A percentile compares a stretch with the other conserved stretches of the same genome.
Evolutionary conservation across 2,113 vertebrate species (phyloP).

Genomic region (Corvus moneduloides): DNA sequence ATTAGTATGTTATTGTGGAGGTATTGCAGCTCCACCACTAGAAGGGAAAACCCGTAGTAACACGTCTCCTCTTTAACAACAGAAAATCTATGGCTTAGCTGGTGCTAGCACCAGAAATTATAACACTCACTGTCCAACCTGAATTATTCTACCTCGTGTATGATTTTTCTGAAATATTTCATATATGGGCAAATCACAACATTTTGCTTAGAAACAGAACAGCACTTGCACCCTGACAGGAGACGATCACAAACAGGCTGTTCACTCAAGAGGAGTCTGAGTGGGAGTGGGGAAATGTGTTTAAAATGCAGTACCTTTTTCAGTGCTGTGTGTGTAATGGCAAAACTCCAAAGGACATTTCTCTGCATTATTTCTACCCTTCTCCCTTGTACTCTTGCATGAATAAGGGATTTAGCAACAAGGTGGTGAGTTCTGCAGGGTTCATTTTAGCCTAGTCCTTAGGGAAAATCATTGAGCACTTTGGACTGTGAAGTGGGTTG

Average conservation of each 20-base stretch:
- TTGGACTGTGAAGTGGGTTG: conserved; percentile 15
- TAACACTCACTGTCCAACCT: background rate
- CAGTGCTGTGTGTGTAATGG: background rate
- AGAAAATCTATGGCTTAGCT: background rate
- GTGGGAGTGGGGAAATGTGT: background rate
- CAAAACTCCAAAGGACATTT: background rate
- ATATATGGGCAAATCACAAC: background rate
- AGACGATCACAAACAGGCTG: background rate
- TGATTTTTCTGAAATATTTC: background rate
- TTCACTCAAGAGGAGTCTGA: background rate
- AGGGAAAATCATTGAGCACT: conserved; percentile 3
- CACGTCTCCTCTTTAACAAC: background rate
- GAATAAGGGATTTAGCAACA: background rate
- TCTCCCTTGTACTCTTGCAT: background rate
- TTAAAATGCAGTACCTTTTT: background rate
- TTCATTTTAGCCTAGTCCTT: background rate
- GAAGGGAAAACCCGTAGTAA: background rate
- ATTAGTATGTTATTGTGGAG: background rate
- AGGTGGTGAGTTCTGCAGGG: background rate
- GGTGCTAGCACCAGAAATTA: background rate
- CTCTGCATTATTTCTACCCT: background rate
- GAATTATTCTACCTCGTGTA: background rate
- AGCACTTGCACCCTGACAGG: background rate
- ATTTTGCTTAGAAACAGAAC: background rate
- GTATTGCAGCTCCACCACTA: background rate